phyloP scores from a whole-genome alignment of 2,888 invertebrate genomes.

The Andrena minutula region DNA sequence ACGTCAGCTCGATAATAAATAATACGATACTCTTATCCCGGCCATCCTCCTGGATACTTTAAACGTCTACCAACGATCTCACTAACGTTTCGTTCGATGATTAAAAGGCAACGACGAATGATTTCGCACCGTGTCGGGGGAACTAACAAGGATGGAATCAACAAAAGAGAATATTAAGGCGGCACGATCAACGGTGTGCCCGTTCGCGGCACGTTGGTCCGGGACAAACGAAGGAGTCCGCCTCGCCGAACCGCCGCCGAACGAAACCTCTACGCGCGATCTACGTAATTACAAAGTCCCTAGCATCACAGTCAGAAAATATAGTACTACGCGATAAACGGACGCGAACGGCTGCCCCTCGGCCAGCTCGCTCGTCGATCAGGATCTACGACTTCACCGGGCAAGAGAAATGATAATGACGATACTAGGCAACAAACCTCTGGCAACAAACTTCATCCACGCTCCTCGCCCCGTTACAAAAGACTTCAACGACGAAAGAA shows the following conservation, averaged over 20 bases:
- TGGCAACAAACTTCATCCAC: background rate
- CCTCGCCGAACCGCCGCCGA: conserved; percentile 19
- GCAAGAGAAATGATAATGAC: conserved; percentile 32
- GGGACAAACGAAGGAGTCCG: background rate
- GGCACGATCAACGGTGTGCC: conserved; percentile 9
- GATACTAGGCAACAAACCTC: conserved; percentile 15
- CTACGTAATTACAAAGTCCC: conserved; percentile 62
- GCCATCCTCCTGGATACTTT: background rate
- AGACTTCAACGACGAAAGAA: conserved; percentile 19
- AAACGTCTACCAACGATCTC: background rate
- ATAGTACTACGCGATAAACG: conserved; percentile 67
- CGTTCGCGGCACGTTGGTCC: background rate
- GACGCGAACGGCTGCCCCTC: conserved; percentile 4
- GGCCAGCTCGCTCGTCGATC: conserved; percentile 21
- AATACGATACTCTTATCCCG: background rate
- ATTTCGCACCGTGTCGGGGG: conserved; percentile 8
- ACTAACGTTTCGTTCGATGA: conserved; percentile 1
- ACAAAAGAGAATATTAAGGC: conserved; percentile 22
- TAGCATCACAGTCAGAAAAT: conserved; percentile 82
- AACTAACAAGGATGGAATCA: conserved; percentile 27
- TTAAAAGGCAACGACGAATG: conserved; percentile 15
- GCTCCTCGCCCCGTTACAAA: background rate
- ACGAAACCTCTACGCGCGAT: conserved; percentile 53
- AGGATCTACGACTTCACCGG: background rate
- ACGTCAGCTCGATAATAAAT: background rate